These are phyloP conservation scores for Carapus acus DNA, from an alignment of 2,797 vertebrate species.

Conservation along the genomic window DNA sequence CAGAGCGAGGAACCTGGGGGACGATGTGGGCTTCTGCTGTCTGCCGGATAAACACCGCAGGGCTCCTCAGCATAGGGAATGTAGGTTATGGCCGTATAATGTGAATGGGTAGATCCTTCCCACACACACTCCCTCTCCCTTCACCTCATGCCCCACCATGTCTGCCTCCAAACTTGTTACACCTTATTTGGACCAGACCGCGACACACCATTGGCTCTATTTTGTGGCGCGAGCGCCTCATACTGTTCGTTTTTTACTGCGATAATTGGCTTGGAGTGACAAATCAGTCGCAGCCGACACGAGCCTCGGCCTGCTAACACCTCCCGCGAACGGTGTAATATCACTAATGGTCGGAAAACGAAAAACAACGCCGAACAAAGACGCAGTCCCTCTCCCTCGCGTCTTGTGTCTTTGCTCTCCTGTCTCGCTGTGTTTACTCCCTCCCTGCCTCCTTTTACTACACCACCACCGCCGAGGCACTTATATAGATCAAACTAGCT, in stretches of 20 bases:
- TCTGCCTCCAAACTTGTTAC: too few relatives aligned
- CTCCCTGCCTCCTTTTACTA: constrained; percentile 15
- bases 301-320: constrained; percentile 39
- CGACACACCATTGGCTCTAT: too few relatives aligned
- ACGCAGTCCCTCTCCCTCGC: constrained; percentile 14
- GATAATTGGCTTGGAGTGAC: constrained; percentile 65
- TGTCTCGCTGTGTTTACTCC: constrained; percentile 16
- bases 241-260: constrained; percentile 66
- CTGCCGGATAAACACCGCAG: constrained; percentile 32
- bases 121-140: too few relatives aligned
- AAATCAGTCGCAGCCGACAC: constrained; percentile 52
- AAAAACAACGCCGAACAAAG: constrained; percentile 36
- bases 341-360: constrained; percentile 41
- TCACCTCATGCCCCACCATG: too few relatives aligned
- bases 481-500: neutral
- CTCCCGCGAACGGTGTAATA: constrained; percentile 50
- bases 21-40: constrained; percentile 19
- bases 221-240: constrained; percentile 47
- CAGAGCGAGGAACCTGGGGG: constrained; percentile 2
- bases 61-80: too few relatives aligned
- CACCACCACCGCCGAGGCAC: neutral
- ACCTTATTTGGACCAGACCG: too few relatives aligned
- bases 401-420: constrained; percentile 9
- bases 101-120: too few relatives aligned
- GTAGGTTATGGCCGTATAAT: too few relatives aligned